A percentile compares a stretch with the other conserved stretches of the same genome.
Evolutionary conservation across 1,140 invertebrate species (phyloP).

Genomic region (Sarcophaga bullata): DNA sequence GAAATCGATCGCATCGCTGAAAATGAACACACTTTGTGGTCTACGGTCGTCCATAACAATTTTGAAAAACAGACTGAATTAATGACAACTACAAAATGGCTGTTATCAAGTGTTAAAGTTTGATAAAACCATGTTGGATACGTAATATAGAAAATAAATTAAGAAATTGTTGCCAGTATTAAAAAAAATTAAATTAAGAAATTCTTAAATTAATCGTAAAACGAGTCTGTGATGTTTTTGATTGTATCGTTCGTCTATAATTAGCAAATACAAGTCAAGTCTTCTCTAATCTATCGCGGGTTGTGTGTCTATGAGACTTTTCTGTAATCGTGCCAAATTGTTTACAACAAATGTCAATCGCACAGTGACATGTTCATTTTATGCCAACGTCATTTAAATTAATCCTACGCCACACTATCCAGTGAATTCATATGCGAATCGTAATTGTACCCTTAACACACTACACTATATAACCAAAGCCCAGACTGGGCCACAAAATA

Average conservation of each 20-base stretch:
- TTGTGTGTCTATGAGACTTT: not conserved
- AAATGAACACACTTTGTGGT: no score
- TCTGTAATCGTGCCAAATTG: slow-evolving; percentile 23
- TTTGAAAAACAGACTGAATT: no score
- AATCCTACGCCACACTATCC: not conserved
- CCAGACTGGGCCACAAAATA: not conserved
- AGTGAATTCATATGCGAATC: not conserved
- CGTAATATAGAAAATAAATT: no score
- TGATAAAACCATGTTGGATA: no score
- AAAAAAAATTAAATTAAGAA: no score
- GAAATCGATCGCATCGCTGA: no score
- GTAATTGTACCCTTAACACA: not conserved
- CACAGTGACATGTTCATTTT: slow-evolving; percentile 8
- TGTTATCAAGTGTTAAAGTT: no score
- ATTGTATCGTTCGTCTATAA: not conserved
- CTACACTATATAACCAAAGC: not conserved
- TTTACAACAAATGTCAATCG: slow-evolving; percentile 13
- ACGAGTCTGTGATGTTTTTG: not conserved
- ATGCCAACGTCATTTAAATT: slow-evolving; percentile 18
- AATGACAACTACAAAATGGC: no score
- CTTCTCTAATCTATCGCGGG: no score
- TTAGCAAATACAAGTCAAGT: not conserved
- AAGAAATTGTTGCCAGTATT: no score
- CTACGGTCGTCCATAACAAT: no score
- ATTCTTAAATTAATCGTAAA: no score